phyloP scores from a whole-genome alignment of 2,113 vertebrate genomes.

The Sturnira hondurensis region DNA sequence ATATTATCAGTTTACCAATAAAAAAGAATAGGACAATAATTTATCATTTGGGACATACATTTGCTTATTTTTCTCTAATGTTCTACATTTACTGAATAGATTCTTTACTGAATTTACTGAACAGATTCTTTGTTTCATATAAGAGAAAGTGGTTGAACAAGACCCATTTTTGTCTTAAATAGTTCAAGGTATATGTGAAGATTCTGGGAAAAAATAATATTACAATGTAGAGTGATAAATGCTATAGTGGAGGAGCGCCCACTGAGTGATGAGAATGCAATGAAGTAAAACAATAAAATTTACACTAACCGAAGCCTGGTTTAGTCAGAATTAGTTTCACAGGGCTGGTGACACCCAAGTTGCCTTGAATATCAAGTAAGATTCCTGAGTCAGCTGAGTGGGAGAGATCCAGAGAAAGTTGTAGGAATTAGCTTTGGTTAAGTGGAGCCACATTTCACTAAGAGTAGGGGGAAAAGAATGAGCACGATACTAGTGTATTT shows the following conservation, averaged over 20 bases:
- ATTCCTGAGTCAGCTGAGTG: background rate
- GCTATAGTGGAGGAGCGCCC: background rate
- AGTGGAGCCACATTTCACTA: background rate
- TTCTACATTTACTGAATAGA: background rate
- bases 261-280: background rate
- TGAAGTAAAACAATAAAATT: background rate
- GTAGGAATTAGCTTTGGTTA: background rate
- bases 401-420: background rate
- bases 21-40: background rate
- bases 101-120: background rate
- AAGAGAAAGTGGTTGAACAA: background rate
- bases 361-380: background rate
- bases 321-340: background rate
- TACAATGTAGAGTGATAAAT: background rate
- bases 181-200: background rate
- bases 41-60: background rate
- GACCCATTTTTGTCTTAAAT: background rate
- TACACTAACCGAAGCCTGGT: background rate
- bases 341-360: background rate
- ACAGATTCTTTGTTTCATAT: background rate
- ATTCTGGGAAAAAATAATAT: background rate
- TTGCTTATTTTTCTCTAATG: background rate
- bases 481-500: background rate
- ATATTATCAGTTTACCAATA: background rate
- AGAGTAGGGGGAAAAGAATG: background rate